phyloP scores from a whole-genome alignment of 2,113 vertebrate species.

The Grantiella picta region DNA sequence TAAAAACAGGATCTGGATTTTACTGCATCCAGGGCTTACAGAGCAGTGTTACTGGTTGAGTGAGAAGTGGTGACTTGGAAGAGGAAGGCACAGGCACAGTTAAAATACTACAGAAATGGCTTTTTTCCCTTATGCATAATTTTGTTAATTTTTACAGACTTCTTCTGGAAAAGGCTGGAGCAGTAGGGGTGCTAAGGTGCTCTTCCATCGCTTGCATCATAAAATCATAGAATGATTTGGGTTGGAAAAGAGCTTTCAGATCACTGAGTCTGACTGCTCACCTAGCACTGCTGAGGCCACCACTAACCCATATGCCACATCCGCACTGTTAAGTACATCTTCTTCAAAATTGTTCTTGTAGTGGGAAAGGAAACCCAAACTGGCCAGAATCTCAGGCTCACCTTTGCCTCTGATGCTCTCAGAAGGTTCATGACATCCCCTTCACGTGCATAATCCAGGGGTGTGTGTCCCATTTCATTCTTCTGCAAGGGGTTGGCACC shows the following conservation, averaged over 20 bases:
- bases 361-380: neutral
- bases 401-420: slow-evolving; percentile 83
- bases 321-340: too few relatives aligned
- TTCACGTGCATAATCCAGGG: slow-evolving; percentile 87
- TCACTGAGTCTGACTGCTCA: rapidly evolving
- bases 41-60: neutral
- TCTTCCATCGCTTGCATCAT: neutral
- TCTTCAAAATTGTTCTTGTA: neutral
- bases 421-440: slow-evolving; percentile 85
- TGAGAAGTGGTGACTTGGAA: neutral
- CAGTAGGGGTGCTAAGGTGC: neutral
- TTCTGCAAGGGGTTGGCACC: slow-evolving; percentile 90
- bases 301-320: neutral
- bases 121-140: neutral
- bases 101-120: neutral
- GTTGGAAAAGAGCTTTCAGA: neutral
- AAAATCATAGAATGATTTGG: neutral
- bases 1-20: neutral
- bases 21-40: neutral
- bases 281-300: neutral
- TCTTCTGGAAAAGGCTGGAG: neutral
- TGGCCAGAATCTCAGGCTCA: slow-evolving; percentile 28
- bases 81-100: neutral
- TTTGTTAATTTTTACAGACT: neutral
- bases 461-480: slow-evolving; percentile 89